Base-by-base conservation (phyloP, 2,113 vertebrate genomes). In the Malurus melanocephalus region DNA sequence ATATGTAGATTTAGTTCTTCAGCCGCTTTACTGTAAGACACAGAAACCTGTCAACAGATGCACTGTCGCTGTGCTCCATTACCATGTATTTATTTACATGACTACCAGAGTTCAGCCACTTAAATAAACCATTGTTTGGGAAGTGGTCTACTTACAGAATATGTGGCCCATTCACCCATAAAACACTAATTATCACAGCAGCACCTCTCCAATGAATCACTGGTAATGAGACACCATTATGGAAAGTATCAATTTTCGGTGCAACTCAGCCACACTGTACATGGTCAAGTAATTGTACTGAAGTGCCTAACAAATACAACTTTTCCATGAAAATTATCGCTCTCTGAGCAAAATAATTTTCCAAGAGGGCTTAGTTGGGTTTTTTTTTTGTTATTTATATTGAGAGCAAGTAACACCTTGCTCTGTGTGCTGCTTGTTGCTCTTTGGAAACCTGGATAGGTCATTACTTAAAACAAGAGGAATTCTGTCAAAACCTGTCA, bases 121-220 rank as follows among this genome's bases (percentile, higher is more conserved):
- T 89, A 79, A 93, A 91, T 91, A 93, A 88, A 93, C 93, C 86
- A 75, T 68, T 81, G 71, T 91, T 90, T 87, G 55, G 62, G 59
- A 93, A 94, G 86, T 81, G 88, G 80, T 48, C 80, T 90, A 12
- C 90, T 91, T 87, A 81, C 91, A 80, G 80, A 93, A 75, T 75
- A 69, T 42, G 93, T 65, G 53, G 80, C 69, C 82, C 65, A 49
- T 89, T 89, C 2, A 4, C 51, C 66, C 80, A 79, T 85, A 94
- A 94, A 93, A 68, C 90, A 93, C 77, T 93, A 93, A 95, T 95
- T 94, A 93, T 91, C 88, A 75, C 83, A 84, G 86, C 71, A 90
- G 62, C 90, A 76, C 74, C 59, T 91, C 86, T 88, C 51, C 83
- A 38, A 90, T 95, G 89, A 92, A 96, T 95, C 93, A 92, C 42